Evolutionary conservation across 2,888 invertebrate genomes (phyloP).

Genomic region (Tipula helvola): DNA sequence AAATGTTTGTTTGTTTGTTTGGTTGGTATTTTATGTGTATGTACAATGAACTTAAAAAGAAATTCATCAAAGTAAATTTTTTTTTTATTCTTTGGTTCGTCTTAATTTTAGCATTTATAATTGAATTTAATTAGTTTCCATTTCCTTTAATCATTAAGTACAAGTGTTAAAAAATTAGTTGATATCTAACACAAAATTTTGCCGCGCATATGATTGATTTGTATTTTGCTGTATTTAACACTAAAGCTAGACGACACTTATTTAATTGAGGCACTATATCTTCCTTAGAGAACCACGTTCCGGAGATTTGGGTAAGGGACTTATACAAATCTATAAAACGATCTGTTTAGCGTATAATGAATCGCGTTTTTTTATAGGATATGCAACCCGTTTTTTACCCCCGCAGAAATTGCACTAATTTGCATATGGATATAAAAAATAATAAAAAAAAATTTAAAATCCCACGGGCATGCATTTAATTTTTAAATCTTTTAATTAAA

Average conservation of each 20-base stretch:
- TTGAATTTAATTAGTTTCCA: background rate
- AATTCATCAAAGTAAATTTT: background rate
- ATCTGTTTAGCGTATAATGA: too few relatives aligned
- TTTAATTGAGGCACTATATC: too few relatives aligned
- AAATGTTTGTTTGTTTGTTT: background rate
- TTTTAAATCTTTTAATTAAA: background rate
- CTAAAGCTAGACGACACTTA: too few relatives aligned
- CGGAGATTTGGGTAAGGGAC: too few relatives aligned
- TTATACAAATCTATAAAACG: too few relatives aligned
- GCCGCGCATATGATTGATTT: too few relatives aligned
- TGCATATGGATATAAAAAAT: background rate
- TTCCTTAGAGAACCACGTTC: too few relatives aligned
- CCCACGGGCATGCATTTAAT: background rate
- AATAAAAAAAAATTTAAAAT: background rate
- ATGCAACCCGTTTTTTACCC: background rate
- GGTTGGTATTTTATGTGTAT: background rate
- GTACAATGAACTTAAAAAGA: background rate
- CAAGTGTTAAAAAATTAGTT: too few relatives aligned
- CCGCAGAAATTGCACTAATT: background rate
- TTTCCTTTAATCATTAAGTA: background rate
- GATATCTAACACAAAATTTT: too few relatives aligned
- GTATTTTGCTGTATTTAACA: too few relatives aligned
- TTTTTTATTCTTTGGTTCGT: background rate
- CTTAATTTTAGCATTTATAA: background rate
- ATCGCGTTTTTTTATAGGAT: too few relatives aligned